These are phyloP conservation scores for Montifringilla adamsi DNA, from an alignment of 2,113 vertebrate species.

Conservation along the genomic window DNA sequence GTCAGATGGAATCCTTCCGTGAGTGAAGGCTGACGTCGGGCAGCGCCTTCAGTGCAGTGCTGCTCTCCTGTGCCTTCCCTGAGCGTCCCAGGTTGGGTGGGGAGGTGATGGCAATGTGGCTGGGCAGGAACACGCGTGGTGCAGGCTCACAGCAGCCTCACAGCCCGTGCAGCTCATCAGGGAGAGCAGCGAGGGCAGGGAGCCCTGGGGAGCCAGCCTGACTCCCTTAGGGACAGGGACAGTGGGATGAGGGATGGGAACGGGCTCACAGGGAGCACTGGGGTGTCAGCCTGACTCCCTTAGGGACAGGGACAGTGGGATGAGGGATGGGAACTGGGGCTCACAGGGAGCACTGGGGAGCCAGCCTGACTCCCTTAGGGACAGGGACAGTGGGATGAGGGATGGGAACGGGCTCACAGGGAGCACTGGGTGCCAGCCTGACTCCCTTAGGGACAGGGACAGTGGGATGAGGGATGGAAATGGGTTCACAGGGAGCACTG, in stretches of 20 bases:
- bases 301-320: no score
- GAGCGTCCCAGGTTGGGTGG: neutral
- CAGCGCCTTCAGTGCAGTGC: slow-evolving; percentile 78
- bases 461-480: slow-evolving; percentile 1
- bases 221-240: no score
- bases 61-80: slow-evolving; percentile 55
- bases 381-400: neutral
- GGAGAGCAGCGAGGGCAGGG: no score
- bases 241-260: neutral
- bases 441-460: no score
- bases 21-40: slow-evolving; percentile 85
- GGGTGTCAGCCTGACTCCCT: no score
- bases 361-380: slow-evolving; percentile 61
- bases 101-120: slow-evolving; percentile 67
- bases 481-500: no score
- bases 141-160: neutral
- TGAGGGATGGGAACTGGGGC: no score
- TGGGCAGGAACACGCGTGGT: slow-evolving; percentile 65
- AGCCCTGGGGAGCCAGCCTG: no score
- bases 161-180: no score
- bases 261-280: no score
- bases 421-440: no score
- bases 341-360: slow-evolving; percentile 23
- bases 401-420: no score
- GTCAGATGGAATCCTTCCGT: slow-evolving; percentile 79